Base-by-base conservation (phyloP, 2,888 invertebrate genomes). In the Clepsis dumicolana region DNA sequence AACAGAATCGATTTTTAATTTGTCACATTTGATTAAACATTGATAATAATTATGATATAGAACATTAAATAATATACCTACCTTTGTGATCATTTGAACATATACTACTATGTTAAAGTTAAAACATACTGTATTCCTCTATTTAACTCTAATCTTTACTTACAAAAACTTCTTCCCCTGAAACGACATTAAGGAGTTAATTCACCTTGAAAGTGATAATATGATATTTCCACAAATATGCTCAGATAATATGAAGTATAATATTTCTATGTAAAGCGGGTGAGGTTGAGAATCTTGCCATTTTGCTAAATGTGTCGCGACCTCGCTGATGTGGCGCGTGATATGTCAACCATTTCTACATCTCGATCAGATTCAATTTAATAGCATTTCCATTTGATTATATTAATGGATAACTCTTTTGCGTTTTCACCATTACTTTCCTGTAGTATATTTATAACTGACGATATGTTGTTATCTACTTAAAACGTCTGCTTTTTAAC, bases 261-360 rank as follows among this genome's bases (percentile, higher is more conserved):
- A 48, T 48, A 52, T 21, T 8, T 27, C n/a, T 18, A 18, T 50
- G 24, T 44, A 52, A 50, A 50, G 10, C 38, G 25, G 65, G 38
- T 59, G 27, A n/a, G 35, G 65, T 52, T 59, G 27, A n/a, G 35
- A 60, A 82, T 79, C 73, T 71, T 35, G 71, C 73, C 72, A 76
- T 81, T 75, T 78, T 70, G 68, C 52, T 74, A 71, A 77, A 81
- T 80, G 77, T 80, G 81, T 75, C 79, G 75, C 72, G 74, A 67
- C 59, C 67, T 80, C 73, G 65, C 73, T 78, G 86, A 85, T 85
- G 84, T 74, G 77, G 75, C 78, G 80, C 89, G 90, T 90, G 90
- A 90, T 88, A 90, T 90, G 89, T 80, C 89, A 89, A 67, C 73
- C 72, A 75, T 76, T 75, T 73, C 74, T 70, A 74, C 74, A 69